Evolutionary conservation across 2,888 invertebrate genomes (phyloP).

Genomic region (Philhelius pedissequus): DNA sequence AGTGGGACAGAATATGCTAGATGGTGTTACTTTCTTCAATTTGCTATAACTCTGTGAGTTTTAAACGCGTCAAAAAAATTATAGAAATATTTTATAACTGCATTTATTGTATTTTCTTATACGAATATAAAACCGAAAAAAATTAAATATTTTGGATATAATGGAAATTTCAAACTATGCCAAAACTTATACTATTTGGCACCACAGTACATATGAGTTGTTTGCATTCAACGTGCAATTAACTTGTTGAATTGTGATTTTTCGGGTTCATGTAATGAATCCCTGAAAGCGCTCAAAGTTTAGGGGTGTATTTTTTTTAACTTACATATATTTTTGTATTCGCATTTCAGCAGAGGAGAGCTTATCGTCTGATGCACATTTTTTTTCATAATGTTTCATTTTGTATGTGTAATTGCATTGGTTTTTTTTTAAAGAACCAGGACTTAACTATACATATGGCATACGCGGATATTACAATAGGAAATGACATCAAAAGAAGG

Average conservation of each 20-base stretch:
- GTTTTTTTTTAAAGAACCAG: background rate
- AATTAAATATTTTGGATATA: too few relatives aligned
- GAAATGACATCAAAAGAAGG: background rate
- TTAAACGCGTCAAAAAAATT: too few relatives aligned
- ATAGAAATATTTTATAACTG: too few relatives aligned
- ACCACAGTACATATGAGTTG: background rate
- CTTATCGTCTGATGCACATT: background rate
- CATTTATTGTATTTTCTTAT: too few relatives aligned
- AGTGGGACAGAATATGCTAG: too few relatives aligned
- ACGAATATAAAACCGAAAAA: too few relatives aligned
- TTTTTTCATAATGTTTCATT: background rate
- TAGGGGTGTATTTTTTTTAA: background rate
- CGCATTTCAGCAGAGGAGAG: background rate
- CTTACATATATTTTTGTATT: background rate
- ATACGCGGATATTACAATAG: background rate
- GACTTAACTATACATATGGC: background rate
- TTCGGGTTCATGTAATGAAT: conserved; percentile 20
- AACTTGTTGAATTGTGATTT: conserved; percentile 57
- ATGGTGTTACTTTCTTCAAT: too few relatives aligned
- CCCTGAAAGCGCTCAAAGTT: background rate
- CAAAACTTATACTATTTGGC: background rate
- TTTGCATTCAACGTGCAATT: conserved; percentile 31
- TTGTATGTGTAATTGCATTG: background rate
- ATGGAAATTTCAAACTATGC: too few relatives aligned
- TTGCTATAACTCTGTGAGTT: too few relatives aligned